Conservation (phyloP, 2,797 vertebrate species). For the Pseudomugil gertrudae region DNA sequence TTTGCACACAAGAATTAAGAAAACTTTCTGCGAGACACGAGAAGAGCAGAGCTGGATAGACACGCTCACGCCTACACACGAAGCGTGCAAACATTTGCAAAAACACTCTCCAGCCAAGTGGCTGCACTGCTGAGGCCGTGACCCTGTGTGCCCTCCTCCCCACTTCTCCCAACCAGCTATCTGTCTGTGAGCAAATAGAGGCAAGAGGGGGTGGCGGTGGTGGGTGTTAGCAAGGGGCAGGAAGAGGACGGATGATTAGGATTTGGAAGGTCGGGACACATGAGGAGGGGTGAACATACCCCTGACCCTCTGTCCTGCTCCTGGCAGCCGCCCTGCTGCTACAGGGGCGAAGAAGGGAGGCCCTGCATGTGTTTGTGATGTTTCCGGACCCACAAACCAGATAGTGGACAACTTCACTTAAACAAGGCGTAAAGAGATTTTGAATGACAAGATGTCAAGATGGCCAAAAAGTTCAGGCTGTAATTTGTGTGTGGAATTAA, state of each 20-base stretch:
- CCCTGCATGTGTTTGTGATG: slow-evolving; percentile 70
- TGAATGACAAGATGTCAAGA: neutral
- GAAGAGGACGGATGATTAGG: slow-evolving; percentile 77
- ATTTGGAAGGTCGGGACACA: slow-evolving; percentile 30
- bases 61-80: slow-evolving; percentile 40
- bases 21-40: slow-evolving; percentile 29
- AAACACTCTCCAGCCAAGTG: slow-evolving; percentile 54
- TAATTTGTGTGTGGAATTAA: slow-evolving; percentile 1
- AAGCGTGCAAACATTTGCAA: slow-evolving; percentile 11
- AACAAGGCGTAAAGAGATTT: slow-evolving; percentile 14
- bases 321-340: slow-evolving; percentile 62
- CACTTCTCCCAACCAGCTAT: slow-evolving; percentile 56
- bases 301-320: slow-evolving; percentile 70
- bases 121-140: slow-evolving; percentile 62
- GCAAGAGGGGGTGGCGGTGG: slow-evolving; percentile 36
- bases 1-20: slow-evolving; percentile 28
- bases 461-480: slow-evolving; percentile 4
- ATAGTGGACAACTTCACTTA: slow-evolving; percentile 49
- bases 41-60: slow-evolving; percentile 27
- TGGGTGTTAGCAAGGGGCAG: slow-evolving; percentile 51
- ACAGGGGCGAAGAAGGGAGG: slow-evolving; percentile 58
- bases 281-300: slow-evolving; percentile 41
- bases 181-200: slow-evolving; percentile 65
- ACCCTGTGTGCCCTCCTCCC: slow-evolving; percentile 53
- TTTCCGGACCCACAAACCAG: slow-evolving; percentile 67